Evolutionary conservation across 2,888 invertebrate species (phyloP), one percentile per base, ranked within the genome.

Genomic region (Parochlus steinenii): DNA sequence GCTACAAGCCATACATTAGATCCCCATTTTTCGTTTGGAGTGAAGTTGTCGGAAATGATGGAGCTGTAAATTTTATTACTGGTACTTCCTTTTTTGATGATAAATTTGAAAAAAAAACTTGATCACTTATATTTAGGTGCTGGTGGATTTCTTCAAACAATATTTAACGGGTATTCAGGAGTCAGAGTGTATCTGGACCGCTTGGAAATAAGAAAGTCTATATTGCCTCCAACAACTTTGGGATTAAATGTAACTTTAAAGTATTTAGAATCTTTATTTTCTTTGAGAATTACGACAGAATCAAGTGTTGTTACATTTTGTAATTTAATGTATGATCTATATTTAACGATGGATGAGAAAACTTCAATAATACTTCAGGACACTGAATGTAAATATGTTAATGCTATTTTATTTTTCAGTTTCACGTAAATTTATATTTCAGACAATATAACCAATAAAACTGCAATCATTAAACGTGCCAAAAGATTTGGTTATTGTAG

Each of bases 401-500:
- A 7, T 7, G 8, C 8, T 22, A 8, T 8, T 7, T 28, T 7
- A 10, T 8, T 4, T 28, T 28, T 5, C 14, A 28, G 4, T 7
- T 11, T 5, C 16, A 15, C 6, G 8, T 22, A 7, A 22, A 7
- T 22, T 22, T 6, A 22, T 8, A 15, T 11, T 14, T 10, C 28
- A 28, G 28, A 28, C 14, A 12, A 28, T 10, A 28, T 28, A 14
- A 28, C 28, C 7, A 28, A 28, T 12, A 14, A 12, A 83, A 22
- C 67, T 66, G 4, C 79, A 74, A 42, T 73, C 70, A 3, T 82
- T 78, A 7, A 76, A 64, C 0, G 82, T 83, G 55, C 80, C 79
- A 39, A 55, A 55, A 24, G 6, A 7, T 8, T 18, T 25, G 23
- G 15, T n/a, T 8, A 28, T n/a, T 8, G 7, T 15, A 7, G 11